Percentiles rank a stretch among this genome's conserved stretches.
phyloP scores from a whole-genome alignment of 2,888 invertebrate genomes.

The Listrodromus nycthemerus region DNA sequence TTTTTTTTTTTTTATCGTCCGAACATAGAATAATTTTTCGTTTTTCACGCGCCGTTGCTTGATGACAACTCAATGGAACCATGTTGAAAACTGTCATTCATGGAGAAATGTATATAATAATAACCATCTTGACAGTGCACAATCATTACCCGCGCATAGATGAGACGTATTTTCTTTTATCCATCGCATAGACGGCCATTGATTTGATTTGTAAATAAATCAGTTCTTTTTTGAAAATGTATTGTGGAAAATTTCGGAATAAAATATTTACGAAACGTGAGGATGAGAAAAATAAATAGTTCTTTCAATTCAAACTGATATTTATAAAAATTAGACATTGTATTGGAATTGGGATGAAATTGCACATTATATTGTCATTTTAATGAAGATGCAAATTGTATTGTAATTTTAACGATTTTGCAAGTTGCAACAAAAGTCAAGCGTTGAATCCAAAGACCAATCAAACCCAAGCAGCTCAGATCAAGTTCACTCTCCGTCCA shows the following conservation, averaged over 20 bases:
- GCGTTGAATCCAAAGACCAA: background rate
- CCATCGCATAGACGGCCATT: background rate
- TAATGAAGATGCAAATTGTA: too few species aligned
- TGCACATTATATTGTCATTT: too few species aligned
- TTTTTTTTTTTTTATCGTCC: background rate
- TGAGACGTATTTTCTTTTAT: background rate
- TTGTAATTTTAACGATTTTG: background rate
- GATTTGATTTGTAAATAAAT: too few species aligned
- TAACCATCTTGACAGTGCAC: too few species aligned
- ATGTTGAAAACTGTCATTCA: slow-evolving; percentile 27
- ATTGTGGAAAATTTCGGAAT: too few species aligned
- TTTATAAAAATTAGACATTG: too few species aligned
- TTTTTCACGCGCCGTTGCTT: background rate
- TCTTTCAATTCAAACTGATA: too few species aligned
- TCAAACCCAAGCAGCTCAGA: slow-evolving; percentile 7
- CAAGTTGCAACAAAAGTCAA: background rate
- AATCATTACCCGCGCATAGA: background rate
- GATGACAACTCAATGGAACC: slow-evolving; percentile 25
- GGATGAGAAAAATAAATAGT: too few species aligned
- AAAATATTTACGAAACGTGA: too few species aligned
- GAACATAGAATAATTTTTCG: background rate
- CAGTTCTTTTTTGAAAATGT: too few species aligned
- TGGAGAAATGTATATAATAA: background rate
- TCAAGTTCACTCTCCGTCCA: background rate
- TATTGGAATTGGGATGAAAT: too few species aligned